Conservation (phyloP, 2,888 invertebrate genomes). For the Yponomeuta cagnagella region DNA sequence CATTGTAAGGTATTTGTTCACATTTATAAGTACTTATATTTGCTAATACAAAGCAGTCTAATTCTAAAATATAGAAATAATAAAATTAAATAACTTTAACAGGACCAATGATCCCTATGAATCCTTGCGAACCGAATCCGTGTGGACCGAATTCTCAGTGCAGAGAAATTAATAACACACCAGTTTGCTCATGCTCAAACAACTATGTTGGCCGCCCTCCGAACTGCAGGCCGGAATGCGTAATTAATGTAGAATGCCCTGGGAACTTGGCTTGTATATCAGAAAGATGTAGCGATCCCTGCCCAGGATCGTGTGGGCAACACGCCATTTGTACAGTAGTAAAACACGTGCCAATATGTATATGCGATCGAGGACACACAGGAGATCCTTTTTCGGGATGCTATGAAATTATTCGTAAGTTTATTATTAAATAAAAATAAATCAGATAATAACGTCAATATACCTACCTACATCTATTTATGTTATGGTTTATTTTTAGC, state of each 20-base stretch:
- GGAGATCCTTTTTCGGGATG: conserved; percentile 90
- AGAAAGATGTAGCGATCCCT: conserved; percentile 83
- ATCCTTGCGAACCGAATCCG: conserved; percentile 83
- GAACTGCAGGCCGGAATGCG: conserved; percentile 85
- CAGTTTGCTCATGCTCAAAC: conserved; percentile 84
- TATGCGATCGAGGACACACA: conserved; percentile 80
- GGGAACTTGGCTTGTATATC: conserved; percentile 82
- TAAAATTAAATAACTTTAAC: conserved; percentile 29
- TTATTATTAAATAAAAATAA: conserved; percentile 9
- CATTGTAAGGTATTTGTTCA: too few relatives aligned
- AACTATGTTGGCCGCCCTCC: conserved; percentile 88
- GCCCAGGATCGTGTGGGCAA: conserved; percentile 83
- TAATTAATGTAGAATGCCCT: conserved; percentile 83
- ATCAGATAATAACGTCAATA: neutral
- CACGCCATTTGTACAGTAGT: conserved; percentile 82
- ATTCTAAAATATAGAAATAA: neutral
- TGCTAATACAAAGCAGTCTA: neutral
- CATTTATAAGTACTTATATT: neutral
- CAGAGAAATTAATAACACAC: conserved; percentile 78
- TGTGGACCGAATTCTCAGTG: conserved; percentile 88
- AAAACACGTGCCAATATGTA: conserved; percentile 84
- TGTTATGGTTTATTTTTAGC: conserved; percentile 45
- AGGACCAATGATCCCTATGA: conserved; percentile 62
- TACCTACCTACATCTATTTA: neutral
- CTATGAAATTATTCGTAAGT: conserved; percentile 77